phyloP scores from a whole-genome alignment of 2,113 vertebrate species.

The Apeltes quadracus region DNA sequence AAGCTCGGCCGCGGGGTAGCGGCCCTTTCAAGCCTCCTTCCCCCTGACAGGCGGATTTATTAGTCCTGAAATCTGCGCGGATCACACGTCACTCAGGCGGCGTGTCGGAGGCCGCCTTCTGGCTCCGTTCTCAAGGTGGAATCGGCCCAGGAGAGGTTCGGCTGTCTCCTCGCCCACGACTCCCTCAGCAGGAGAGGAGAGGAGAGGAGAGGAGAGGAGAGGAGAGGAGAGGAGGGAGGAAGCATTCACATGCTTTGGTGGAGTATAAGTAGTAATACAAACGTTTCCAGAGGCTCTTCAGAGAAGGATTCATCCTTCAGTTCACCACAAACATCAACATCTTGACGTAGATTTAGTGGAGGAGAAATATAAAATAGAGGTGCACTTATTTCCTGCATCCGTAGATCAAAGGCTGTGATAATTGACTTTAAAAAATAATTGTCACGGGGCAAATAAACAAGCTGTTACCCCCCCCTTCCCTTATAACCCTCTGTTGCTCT shows the following conservation, averaged over 20 bases:
- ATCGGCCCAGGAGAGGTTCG: constrained; percentile 53
- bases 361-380: background rate
- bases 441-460: constrained; percentile 26
- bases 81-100: constrained; percentile 98
- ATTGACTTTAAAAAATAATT: constrained; percentile 4
- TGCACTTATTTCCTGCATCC: background rate
- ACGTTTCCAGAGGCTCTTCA: background rate
- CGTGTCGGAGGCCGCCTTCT: constrained; percentile 79
- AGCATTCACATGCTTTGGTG: background rate
- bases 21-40: constrained; percentile 91
- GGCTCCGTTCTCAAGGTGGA: constrained; percentile 52
- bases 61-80: constrained; percentile 99
- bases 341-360: background rate
- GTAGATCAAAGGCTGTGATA: background rate
- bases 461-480: background rate
- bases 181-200: constrained; percentile 4
- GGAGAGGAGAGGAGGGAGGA: too few relatives aligned
- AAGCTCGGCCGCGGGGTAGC: constrained; percentile 93
- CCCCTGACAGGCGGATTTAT: constrained; percentile 99
- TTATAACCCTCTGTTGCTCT: constrained; percentile 33
- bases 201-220: background rate
- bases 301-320: background rate
- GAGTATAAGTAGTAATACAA: background rate
- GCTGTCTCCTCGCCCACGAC: constrained; percentile 3
- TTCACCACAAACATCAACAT: background rate